Conservation (phyloP, 2,888 invertebrate species). For the Mythimna lalbum region DNA sequence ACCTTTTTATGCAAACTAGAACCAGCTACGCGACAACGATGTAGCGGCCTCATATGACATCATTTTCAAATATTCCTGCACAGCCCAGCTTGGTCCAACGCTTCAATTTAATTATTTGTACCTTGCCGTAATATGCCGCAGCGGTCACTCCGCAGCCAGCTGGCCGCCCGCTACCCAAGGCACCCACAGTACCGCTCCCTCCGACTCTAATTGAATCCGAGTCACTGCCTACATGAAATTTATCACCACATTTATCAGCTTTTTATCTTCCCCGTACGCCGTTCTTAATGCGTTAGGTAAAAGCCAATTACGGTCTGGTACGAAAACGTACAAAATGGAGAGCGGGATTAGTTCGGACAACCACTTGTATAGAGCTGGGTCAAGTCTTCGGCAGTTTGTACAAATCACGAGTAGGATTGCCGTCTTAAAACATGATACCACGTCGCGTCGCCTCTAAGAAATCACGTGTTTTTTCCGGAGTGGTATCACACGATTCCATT, state of each 20-base stretch:
- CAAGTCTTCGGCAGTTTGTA: conserved; percentile 47
- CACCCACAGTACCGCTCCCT: conserved; percentile 59
- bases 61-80: conserved; percentile 43
- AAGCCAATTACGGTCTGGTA: conserved; percentile 66
- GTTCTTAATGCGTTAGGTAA: conserved; percentile 70
- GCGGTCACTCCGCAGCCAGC: conserved; percentile 65
- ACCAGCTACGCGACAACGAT: conserved; percentile 53
- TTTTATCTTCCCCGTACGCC: conserved; percentile 72
- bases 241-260: conserved; percentile 77
- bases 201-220: conserved; percentile 76
- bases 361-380: conserved; percentile 47
- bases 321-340: conserved; percentile 61
- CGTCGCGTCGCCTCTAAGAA: background rate
- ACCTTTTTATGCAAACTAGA: conserved; percentile 71
- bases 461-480: conserved; percentile 9
- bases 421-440: conserved; percentile 24
- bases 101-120: conserved; percentile 57
- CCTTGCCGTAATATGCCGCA: conserved; percentile 47
- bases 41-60: conserved; percentile 52
- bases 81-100: conserved; percentile 33
- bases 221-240: conserved; percentile 75
- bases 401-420: conserved; percentile 28
- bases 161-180: conserved; percentile 52
- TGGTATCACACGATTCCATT: conserved; percentile 28
- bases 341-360: conserved; percentile 48